Conservation (phyloP, 2,113 vertebrate species). For the Xerus inauris region DNA sequence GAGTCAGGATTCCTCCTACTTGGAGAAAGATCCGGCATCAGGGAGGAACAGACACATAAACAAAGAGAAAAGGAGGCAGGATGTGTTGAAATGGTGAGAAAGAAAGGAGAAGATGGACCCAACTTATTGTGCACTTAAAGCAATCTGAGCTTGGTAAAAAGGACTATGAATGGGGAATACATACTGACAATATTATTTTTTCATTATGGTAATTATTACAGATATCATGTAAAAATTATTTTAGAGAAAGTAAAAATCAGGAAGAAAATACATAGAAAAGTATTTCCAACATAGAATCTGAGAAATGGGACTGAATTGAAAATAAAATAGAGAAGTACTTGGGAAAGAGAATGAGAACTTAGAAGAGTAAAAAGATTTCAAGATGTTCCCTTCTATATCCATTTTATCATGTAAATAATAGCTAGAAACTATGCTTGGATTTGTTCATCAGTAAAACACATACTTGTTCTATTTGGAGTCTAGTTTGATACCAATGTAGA, state of each 20-base stretch:
- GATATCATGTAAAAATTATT: background rate
- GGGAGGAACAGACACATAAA: background rate
- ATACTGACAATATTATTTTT: background rate
- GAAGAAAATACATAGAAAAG: conserved; percentile 19
- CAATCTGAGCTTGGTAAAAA: background rate
- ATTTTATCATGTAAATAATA: background rate
- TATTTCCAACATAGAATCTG: background rate
- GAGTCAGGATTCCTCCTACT: background rate
- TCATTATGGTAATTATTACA: background rate
- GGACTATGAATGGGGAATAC: background rate
- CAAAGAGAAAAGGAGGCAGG: background rate
- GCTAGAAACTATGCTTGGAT: background rate
- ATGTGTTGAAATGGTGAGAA: background rate
- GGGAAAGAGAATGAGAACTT: background rate
- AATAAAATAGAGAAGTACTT: background rate
- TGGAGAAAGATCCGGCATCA: background rate
- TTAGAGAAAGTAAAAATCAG: background rate
- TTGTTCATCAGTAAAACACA: background rate
- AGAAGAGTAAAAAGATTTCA: background rate
- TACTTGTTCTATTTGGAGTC: background rate
- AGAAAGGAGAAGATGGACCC: background rate
- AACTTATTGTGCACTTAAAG: background rate
- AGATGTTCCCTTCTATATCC: background rate
- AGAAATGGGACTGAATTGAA: too few species aligned
- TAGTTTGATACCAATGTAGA: background rate